Evolutionary conservation across 2,888 invertebrate species (phyloP), one percentile per base, ranked within the genome.

Genomic region (Athetis lepigone): DNA sequence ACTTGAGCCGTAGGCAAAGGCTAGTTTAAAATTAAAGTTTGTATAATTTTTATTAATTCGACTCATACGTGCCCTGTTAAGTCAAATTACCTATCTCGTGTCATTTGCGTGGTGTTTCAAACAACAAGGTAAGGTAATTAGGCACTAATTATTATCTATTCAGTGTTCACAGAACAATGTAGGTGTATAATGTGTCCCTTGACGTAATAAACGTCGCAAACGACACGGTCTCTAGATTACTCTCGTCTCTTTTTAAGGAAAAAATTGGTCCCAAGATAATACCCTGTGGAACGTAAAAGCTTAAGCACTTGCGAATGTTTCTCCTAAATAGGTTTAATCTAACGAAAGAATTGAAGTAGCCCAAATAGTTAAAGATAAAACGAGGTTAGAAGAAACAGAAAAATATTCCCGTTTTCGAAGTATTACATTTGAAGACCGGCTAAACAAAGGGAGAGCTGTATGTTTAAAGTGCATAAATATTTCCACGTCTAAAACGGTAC

Each of bases 391-490:
- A 39, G 23, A 25, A 64, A 40, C 18, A 40, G 7, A 75, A 66
- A 68, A 68, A 65, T 36, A 29, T 52, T 45, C 46, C 52, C 25
- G 27, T 58, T 64, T 67, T 58, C 50, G 33, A 45, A 50, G 72
- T 46, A 64, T 67, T 62, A 72, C 50, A 45, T 46, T 47, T 45
- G 37, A 59, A 39, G 61, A 50, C 45, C 67, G 54, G 57, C 37
- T 66, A 55, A 59, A 79, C 57, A 77, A 70, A 78, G 64, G 43
- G 37, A 58, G 39, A 51, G 65, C 62, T 63, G 73, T 73, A 70
- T 58, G 55, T 16, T 46, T 51, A 66, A 75, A 76, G 61, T 70
- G 60, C 70, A 77, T 79, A 68, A 67, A 77, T 77, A 73, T 77
- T 69, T 60, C 77, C 46, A 62, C 55, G 69, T 79, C 61, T 64